Evolutionary conservation across 1,140 invertebrate genomes (phyloP).

Genomic region (Drosophila mojavensis): DNA sequence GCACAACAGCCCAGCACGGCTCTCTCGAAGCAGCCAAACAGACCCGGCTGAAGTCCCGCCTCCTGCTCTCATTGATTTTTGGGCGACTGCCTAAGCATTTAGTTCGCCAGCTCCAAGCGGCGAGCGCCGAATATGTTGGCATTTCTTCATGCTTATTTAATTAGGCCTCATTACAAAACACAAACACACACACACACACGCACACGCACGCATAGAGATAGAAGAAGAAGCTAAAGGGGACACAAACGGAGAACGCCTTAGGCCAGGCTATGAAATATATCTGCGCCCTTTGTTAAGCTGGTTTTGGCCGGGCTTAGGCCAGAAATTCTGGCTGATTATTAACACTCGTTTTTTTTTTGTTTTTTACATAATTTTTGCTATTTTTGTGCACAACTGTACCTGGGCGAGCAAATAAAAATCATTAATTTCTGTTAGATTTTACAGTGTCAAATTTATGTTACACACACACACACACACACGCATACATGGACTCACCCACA

Average conservation of each 20-base stretch:
- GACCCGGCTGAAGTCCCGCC: too few relatives aligned
- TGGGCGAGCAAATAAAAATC: conserved; percentile 48
- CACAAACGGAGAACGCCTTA: conserved; percentile 14
- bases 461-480: conserved; percentile 14
- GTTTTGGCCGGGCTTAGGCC: too few relatives aligned
- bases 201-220: background rate
- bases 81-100: conserved; percentile 3
- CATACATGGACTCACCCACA: background rate
- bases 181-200: background rate
- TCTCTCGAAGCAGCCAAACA: background rate
- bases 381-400: conserved; percentile 67
- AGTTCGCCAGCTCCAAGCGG: background rate
- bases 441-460: conserved; percentile 71
- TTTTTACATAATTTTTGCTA: conserved; percentile 24
- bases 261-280: conserved; percentile 16
- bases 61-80: conserved; percentile 21
- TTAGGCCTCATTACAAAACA: conserved; percentile 9
- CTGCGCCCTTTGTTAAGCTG: conserved; percentile 3
- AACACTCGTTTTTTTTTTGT: conserved; percentile 35
- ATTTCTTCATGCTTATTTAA: conserved; percentile 33
- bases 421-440: conserved; percentile 77
- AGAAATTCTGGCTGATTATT: conserved; percentile 20
- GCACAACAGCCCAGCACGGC: background rate
- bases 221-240: conserved; percentile 5
- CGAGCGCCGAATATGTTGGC: conserved; percentile 5